Percentiles rank a stretch among this genome's conserved stretches.
phyloP scores from a whole-genome alignment of 2,888 invertebrate genomes.

The Seira musarum region DNA sequence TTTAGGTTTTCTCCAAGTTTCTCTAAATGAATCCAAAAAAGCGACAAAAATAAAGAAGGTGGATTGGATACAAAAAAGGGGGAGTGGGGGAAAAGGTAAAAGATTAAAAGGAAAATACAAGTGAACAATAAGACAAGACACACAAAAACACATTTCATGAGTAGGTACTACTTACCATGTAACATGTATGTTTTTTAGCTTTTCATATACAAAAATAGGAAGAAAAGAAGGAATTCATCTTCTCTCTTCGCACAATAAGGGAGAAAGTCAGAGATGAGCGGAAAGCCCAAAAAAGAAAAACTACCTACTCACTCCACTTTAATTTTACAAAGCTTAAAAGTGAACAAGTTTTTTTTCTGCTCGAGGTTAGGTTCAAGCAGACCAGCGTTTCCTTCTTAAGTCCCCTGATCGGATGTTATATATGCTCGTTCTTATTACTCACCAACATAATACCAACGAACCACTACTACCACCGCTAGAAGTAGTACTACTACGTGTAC shows the following conservation, averaged over 20 bases:
- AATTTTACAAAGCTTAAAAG: conserved; percentile 51
- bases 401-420: conserved; percentile 12
- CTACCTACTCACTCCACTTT: conserved; percentile 21
- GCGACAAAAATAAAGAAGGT: background rate
- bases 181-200: background rate
- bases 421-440: conserved; percentile 26
- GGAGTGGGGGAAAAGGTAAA: background rate
- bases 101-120: background rate
- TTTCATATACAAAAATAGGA: background rate
- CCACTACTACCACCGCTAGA: too few relatives aligned
- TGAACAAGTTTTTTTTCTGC: conserved; percentile 6
- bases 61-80: background rate
- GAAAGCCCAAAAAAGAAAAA: conserved; percentile 17
- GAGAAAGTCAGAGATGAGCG: conserved; percentile 14
- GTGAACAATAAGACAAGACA: background rate
- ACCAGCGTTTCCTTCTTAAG: conserved; percentile 42
- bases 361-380: conserved; percentile 24
- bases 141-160: background rate
- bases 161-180: too few relatives aligned
- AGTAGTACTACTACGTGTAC: too few relatives aligned
- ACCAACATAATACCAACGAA: too few relatives aligned
- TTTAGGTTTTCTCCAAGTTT: background rate
- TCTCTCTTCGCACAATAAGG: background rate
- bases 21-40: background rate
- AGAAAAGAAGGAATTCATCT: background rate